Base-by-base conservation (phyloP, 2,888 invertebrate species). In the Masnerella sp. region DNA sequence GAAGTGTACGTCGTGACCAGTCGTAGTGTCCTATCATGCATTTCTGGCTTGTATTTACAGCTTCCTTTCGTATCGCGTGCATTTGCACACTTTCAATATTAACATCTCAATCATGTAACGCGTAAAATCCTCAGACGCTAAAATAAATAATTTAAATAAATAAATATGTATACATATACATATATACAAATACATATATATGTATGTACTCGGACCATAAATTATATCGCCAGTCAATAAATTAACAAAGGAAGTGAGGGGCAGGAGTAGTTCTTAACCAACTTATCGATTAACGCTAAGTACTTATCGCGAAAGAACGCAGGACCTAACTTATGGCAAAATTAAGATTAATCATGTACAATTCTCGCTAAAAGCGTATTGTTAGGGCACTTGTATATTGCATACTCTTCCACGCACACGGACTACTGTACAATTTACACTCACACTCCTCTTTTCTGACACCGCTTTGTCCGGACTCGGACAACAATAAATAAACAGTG, bases 141-240 rank as follows among this genome's bases (percentile, higher is more conserved):
- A 85, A 87, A 87, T 86, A 87, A 87, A 87, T 86, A 86, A 86
- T 87, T 70, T 87, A 72, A 72, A 72, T 72, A 72, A 72, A 72
- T 72, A 72, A 65, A 65, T 72, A 65, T 65, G 59, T 61, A 64
- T 71, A 64, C 56, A 86, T 80, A 80, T 78, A 80, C 80, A 83
- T 79, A 80, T 73, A 79, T 77, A 80, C 76, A 74, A 73, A 65
- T 72, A 65, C 64, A 71, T 71, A 65, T 71, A 65, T 71, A 65
- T 71, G 71, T 52, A 71, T 59, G 64, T 58, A 74, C 61, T 34
- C 11, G 25, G 18, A 75, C 64, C 51, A 64, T 58, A 77, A 78
- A 76, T 76, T 77, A 78, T 84, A 84, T 76, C 80, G 81, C 83
- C 85, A 82, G 80, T 85, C 81, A 85, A 87, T 87, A 86, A 86